Conservation (phyloP, 2,888 invertebrate genomes). For the Panopea generosa region DNA sequence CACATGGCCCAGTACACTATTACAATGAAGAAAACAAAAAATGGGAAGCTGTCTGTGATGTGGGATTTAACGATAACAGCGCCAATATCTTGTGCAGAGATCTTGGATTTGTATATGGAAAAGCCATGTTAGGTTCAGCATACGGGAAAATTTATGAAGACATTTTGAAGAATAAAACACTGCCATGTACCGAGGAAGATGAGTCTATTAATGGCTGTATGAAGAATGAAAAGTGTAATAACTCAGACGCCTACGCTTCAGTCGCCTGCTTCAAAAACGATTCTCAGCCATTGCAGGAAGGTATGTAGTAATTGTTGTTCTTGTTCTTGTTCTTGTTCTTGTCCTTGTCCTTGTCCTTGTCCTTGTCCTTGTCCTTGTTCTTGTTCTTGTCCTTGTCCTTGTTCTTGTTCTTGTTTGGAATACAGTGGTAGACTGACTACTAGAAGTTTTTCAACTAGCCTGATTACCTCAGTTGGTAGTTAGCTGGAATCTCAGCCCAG, state of each 20-base stretch:
- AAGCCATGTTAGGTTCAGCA: slow-evolving; percentile 73
- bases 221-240: slow-evolving; percentile 49
- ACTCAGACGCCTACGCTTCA: slow-evolving; percentile 71
- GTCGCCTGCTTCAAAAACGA: slow-evolving; percentile 69
- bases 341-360: neutral
- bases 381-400: too few relatives aligned
- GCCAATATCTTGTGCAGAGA: slow-evolving; percentile 73
- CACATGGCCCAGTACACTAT: slow-evolving; percentile 74
- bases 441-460: too few relatives aligned
- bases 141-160: slow-evolving; percentile 71
- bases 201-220: slow-evolving; percentile 68
- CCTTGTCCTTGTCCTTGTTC: neutral
- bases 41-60: slow-evolving; percentile 78
- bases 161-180: slow-evolving; percentile 65
- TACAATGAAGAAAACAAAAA: slow-evolving; percentile 55
- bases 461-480: too few relatives aligned
- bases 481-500: too few relatives aligned
- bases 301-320: slow-evolving; percentile 7
- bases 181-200: slow-evolving; percentile 65
- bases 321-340: neutral
- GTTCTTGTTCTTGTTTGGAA: too few relatives aligned
- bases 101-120: slow-evolving; percentile 74
- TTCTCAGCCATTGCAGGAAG: slow-evolving; percentile 29
- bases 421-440: too few relatives aligned
- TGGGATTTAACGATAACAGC: slow-evolving; percentile 73